phyloP scores from a whole-genome alignment of 2,797 vertebrate species.

The Molossus molossus region DNA sequence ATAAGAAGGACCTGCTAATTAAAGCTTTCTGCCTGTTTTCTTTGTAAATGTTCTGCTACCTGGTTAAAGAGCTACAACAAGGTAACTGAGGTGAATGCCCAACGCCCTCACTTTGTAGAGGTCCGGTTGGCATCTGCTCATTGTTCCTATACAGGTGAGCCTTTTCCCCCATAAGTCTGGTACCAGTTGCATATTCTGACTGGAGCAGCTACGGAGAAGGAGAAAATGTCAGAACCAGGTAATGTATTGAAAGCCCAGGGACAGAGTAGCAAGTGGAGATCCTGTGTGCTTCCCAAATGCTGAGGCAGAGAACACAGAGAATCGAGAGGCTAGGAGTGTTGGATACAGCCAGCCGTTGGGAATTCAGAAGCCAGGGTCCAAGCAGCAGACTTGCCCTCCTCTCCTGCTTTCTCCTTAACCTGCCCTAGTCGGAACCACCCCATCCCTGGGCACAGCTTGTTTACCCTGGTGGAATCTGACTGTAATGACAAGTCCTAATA shows the following conservation, averaged over 20 bases:
- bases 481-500: not conserved
- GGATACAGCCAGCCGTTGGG: not conserved
- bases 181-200: not conserved
- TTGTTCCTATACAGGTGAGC: not conserved
- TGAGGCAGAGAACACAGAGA: not conserved
- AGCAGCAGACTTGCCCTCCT: not conserved
- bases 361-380: not conserved
- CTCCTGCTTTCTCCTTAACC: not conserved
- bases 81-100: not conserved
- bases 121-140: not conserved
- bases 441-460: not conserved
- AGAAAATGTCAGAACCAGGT: not conserved
- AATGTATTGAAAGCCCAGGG: not conserved
- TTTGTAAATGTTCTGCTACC: not conserved
- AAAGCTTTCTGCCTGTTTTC: constrained; percentile 43
- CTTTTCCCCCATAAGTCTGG: not conserved
- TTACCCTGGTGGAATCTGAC: not conserved
- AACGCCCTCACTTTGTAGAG: not conserved
- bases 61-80: not conserved
- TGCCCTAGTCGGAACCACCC: not conserved
- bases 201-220: not conserved
- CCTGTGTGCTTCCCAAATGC: not conserved
- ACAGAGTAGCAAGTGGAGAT: not conserved
- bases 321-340: not conserved
- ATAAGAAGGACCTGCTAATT: not conserved